Conservation (phyloP, 2,888 invertebrate species). For the Thymelicus sylvestris region DNA sequence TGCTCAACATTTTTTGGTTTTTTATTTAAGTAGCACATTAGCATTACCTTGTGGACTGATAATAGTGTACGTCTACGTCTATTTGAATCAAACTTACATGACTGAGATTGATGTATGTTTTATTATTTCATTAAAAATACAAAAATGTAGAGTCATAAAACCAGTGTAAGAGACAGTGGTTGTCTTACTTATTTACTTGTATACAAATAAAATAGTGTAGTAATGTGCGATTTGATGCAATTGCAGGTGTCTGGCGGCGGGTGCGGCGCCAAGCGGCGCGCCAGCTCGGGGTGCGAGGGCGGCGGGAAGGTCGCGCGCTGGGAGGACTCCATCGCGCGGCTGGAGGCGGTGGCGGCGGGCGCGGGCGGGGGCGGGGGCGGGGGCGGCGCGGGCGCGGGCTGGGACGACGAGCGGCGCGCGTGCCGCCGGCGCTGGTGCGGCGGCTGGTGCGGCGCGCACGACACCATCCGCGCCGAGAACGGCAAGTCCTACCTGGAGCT, state of each 20-base stretch:
- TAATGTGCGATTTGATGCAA: constrained; percentile 44
- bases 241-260: constrained; percentile 82
- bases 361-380: constrained; percentile 87
- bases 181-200: too few relatives aligned
- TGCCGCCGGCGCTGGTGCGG: constrained; percentile 84
- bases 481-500: constrained; percentile 95
- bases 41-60: too few relatives aligned
- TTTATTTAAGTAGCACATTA: too few relatives aligned
- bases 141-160: too few relatives aligned
- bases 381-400: constrained; percentile 65
- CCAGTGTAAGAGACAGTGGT: too few relatives aligned
- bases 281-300: constrained; percentile 79
- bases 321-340: constrained; percentile 80
- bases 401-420: constrained; percentile 82
- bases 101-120: too few relatives aligned
- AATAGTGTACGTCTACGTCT: too few relatives aligned
- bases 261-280: constrained; percentile 83
- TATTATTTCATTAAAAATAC: too few relatives aligned
- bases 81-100: too few relatives aligned
- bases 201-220: neutral
- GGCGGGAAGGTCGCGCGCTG: constrained; percentile 82
- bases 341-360: constrained; percentile 85
- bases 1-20: neutral
- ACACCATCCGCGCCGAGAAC: constrained; percentile 95
- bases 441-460: constrained; percentile 86